Base-by-base conservation (phyloP, 1,140 invertebrate genomes). In the Drosophila pachea region DNA sequence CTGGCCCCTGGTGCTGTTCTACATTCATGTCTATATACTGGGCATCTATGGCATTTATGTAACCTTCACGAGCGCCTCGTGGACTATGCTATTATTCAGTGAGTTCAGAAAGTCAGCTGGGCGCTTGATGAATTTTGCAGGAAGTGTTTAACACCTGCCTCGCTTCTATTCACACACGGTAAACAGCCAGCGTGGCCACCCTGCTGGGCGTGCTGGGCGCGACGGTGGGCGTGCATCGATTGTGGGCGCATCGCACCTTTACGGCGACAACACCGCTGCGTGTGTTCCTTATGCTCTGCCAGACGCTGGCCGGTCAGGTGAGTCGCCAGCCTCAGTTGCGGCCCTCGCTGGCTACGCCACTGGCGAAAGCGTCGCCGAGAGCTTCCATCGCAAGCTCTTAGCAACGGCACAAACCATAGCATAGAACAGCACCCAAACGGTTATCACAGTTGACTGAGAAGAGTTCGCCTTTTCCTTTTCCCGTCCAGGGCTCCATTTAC, bases 181-280 rank as follows among this genome's bases (percentile, higher is more conserved):
- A 22, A 22, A 22, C 75, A 95, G 94, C 91, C 54, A 5, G 92
- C 0, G 58, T 91, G 0, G 78, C 94, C 48, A 92, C 93, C 38
- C 76, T 91, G 1, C 73, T 95, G 6, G 92, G 91, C 5, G 92
- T 91, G 4, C 68, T 96, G 45, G 95, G 95, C 5, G 90, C 96
- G 4, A 98, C 97, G 0, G 93, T 94, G 38, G 97, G 97, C 2
- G 94, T 95, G 0, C 97, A 99, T 88, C 91, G 97, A 69, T 89
- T 98, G 12, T 99, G 97, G 97, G 93, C 96, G 0, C 98, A 99
- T 90, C 88, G 91, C 38, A 92, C 95, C 0, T 99, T 96, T 88
- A 93, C 93, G 76, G 97, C 97, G 0, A 92, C 88, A 48, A 90
- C 91, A 0, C 91, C 92, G 3, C 78, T 98, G 0, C 92, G 93